Evolutionary conservation across 2,113 vertebrate species (phyloP).

Genomic region (Tor tambroides): DNA sequence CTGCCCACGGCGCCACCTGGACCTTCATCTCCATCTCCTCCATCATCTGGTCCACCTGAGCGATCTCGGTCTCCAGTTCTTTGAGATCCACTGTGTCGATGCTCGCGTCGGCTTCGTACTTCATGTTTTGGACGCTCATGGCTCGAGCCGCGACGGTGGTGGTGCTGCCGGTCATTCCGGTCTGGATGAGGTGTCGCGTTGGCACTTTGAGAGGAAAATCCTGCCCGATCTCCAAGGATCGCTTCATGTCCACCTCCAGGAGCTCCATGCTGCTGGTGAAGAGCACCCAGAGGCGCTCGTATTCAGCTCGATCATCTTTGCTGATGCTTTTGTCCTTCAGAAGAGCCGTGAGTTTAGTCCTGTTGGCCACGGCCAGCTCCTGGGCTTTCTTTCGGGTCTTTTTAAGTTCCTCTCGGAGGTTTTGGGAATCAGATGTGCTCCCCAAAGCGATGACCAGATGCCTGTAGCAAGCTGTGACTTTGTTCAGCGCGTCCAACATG

Average conservation of each 20-base stretch:
- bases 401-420: slow-evolving; percentile 91
- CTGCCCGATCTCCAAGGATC: slow-evolving; percentile 88
- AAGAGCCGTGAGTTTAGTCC: slow-evolving; percentile 84
- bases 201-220: slow-evolving; percentile 92
- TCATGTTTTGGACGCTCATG: slow-evolving; percentile 92
- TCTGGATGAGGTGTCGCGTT: slow-evolving; percentile 89
- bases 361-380: slow-evolving; percentile 87
- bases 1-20: slow-evolving; percentile 95
- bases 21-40: slow-evolving; percentile 99
- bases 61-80: slow-evolving; percentile 88
- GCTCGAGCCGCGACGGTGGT: slow-evolving; percentile 86
- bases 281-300: slow-evolving; percentile 96
- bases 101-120: slow-evolving; percentile 84
- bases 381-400: slow-evolving; percentile 92
- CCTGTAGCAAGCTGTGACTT: slow-evolving; percentile 92
- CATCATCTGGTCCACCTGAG: slow-evolving; percentile 92
- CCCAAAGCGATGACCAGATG: slow-evolving; percentile 92
- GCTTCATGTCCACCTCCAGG: slow-evolving; percentile 93
- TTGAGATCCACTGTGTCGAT: slow-evolving; percentile 87
- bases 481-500: slow-evolving; percentile 92
- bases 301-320: slow-evolving; percentile 88
- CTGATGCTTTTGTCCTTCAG: slow-evolving; percentile 85
- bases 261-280: slow-evolving; percentile 95
- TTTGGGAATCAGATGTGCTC: slow-evolving; percentile 93
- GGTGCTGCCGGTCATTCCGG: slow-evolving; percentile 90